Evolutionary conservation across 2,888 invertebrate species (phyloP), one percentile per base, ranked within the genome.

Genomic region (Hermodice carunculata): DNA sequence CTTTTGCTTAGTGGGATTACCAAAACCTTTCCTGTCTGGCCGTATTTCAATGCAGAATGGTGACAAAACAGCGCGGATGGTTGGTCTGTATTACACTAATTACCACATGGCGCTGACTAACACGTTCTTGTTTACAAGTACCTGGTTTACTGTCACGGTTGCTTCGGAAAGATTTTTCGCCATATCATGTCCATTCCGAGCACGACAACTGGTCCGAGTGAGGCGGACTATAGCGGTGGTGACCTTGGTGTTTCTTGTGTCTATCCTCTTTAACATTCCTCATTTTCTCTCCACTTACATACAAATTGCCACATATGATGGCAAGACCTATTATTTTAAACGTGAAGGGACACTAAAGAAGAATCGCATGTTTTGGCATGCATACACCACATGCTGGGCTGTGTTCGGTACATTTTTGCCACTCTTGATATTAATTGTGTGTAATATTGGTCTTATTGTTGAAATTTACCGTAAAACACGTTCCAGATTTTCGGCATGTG

Each of bases 161-260:
- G 92, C 92, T 24, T 88, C 92, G 67, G 92, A 92, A 81, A 88
- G 92, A 46, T 92, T 91, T 84, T 90, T 92, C 32, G 92, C 92
- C 66, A 92, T 92, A 3, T 92, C 92, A 76, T 91, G 91, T 86
- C 92, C 92, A 6, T 90, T 91, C 4, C 89, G 90, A 11, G 68
- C 68, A 2, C 61, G 68, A 1, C 19, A 66, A 5, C 88, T 91
- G 40, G 88, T 91, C 82, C 91, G 91, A 32, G 73, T 78, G 19
- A 90, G 77, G 32, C 78, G 83, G 32, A 89, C 90, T 77, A 88
- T 90, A 29, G 68, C 89, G 61, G 90, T 91, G 6, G 91, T 92
- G 48, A 88, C 88, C 48, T 86, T 91, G 60, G 91, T 91, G 70
- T 90, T 91, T n/a, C 76, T 91, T 61, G 85, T 89, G 34, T 92